A percentile compares a stretch with the other conserved stretches of the same genome.
Conservation (phyloP, 2,797 vertebrate species). For the Pteropus rufus region DNA sequence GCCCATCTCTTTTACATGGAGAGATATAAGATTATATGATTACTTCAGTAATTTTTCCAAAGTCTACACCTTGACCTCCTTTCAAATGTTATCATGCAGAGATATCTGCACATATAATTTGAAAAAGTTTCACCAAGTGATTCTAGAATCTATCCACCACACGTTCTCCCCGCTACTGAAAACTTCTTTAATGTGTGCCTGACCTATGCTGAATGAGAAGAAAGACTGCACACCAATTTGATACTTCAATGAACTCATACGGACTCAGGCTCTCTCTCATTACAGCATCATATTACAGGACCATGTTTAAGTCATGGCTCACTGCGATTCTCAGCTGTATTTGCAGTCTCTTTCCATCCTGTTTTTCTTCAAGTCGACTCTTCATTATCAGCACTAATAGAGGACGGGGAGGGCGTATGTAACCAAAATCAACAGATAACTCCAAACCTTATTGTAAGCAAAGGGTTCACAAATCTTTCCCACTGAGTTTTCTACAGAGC, state of each 20-base stretch:
- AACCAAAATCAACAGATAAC: conserved; percentile 10
- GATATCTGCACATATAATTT: neutral
- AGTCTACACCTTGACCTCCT: neutral
- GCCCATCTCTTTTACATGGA: neutral
- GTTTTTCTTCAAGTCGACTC: conserved; percentile 1
- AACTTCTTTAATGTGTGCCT: neutral
- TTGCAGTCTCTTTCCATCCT: neutral
- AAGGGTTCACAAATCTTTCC: neutral
- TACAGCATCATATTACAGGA: neutral
- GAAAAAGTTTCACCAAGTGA: neutral
- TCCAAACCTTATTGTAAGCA: neutral
- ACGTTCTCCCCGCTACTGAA: neutral
- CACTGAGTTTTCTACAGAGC: neutral
- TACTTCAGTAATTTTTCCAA: neutral
- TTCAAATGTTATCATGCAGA: neutral
- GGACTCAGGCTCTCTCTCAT: neutral
- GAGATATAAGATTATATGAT: neutral
- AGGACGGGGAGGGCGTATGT: neutral
- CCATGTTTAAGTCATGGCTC: conserved; percentile 22
- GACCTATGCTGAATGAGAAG: neutral
- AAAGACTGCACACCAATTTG: neutral
- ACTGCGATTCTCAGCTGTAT: neutral
- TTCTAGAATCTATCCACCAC: neutral
- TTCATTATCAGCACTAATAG: neutral
- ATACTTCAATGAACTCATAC: neutral